phyloP scores from a whole-genome alignment of 2,888 invertebrate genomes.

The Omphaloscelis lunosa region DNA sequence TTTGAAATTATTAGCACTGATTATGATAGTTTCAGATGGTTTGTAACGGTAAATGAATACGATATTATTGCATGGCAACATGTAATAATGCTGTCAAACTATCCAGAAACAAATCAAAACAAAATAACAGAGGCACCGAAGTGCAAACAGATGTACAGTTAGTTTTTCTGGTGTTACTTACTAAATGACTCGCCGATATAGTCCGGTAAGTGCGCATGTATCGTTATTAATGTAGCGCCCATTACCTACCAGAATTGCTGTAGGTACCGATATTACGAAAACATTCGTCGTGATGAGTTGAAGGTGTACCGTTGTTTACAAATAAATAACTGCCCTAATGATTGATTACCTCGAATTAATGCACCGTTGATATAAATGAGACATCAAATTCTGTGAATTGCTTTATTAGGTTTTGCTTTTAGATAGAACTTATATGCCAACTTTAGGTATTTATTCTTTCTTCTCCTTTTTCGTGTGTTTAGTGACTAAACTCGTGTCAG shows the following conservation, averaged over 20 bases:
- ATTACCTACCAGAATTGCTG: constrained; percentile 81
- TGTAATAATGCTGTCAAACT: constrained; percentile 76
- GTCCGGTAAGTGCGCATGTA: constrained; percentile 75
- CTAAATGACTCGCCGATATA: constrained; percentile 77
- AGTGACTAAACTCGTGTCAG: too few relatives aligned
- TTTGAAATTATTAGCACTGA: constrained; percentile 62
- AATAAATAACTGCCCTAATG: constrained; percentile 63
- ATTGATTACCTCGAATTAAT: constrained; percentile 66
- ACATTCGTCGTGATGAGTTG: constrained; percentile 54
- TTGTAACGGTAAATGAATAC: constrained; percentile 66
- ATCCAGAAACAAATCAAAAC: constrained; percentile 73
- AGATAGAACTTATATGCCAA: not conserved
- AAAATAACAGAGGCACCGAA: constrained; percentile 82
- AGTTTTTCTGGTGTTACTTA: constrained; percentile 79
- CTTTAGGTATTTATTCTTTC: not conserved
- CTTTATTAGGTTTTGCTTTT: constrained; percentile 38
- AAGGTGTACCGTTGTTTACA: constrained; percentile 61
- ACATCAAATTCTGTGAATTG: constrained; percentile 40
- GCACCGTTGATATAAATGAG: constrained; percentile 54
- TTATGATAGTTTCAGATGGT: constrained; percentile 57
- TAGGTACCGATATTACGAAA: constrained; percentile 71
- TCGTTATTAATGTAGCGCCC: constrained; percentile 75
- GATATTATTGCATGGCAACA: constrained; percentile 68
- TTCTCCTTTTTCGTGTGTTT: too few relatives aligned
- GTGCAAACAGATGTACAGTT: constrained; percentile 86